These are phyloP conservation scores for Auanema freiburgensis DNA, from an alignment of 2,888 invertebrate species.

Conservation along the genomic window DNA sequence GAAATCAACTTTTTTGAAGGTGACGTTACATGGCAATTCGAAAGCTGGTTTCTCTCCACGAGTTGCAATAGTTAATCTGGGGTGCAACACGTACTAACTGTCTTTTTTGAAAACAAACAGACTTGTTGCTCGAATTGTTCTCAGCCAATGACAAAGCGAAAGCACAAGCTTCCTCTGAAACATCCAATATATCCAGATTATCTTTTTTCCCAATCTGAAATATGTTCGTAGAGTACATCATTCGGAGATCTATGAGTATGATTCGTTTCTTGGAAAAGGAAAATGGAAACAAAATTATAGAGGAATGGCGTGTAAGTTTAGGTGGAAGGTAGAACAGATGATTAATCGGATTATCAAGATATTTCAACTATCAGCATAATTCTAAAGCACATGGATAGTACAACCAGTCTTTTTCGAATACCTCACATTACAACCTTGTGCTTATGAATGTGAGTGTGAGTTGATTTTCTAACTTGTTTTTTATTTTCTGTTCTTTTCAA, in stretches of 20 bases:
- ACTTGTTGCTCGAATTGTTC: conserved; percentile 45
- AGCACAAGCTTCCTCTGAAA: conserved; percentile 49
- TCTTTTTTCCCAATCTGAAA: conserved; percentile 42
- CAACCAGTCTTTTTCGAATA: not conserved
- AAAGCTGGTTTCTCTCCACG: conserved; percentile 39
- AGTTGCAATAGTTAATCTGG: conserved; percentile 32
- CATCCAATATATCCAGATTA: conserved; percentile 40
- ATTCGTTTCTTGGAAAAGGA: not conserved
- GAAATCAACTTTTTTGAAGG: conserved; percentile 40
- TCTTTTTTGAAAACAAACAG: conserved; percentile 5
- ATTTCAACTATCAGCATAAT: too few relatives aligned
- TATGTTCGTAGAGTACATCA: not conserved
- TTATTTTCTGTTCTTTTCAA: not conserved
- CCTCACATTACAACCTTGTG: not conserved
- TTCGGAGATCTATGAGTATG: not conserved
- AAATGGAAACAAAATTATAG: not conserved
- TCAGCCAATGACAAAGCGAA: conserved; percentile 49
- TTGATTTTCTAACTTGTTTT: too few relatives aligned
- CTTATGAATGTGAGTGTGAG: not conserved
- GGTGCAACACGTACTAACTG: conserved; percentile 2
- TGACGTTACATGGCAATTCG: conserved; percentile 38
- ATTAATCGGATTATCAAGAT: too few relatives aligned
- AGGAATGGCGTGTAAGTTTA: too few relatives aligned
- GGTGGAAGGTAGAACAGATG: too few relatives aligned
- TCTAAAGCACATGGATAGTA: too few relatives aligned